These are phyloP conservation scores for Echiichthys vipera DNA, from an alignment of 2,797 vertebrate species.

Conservation along the genomic window DNA sequence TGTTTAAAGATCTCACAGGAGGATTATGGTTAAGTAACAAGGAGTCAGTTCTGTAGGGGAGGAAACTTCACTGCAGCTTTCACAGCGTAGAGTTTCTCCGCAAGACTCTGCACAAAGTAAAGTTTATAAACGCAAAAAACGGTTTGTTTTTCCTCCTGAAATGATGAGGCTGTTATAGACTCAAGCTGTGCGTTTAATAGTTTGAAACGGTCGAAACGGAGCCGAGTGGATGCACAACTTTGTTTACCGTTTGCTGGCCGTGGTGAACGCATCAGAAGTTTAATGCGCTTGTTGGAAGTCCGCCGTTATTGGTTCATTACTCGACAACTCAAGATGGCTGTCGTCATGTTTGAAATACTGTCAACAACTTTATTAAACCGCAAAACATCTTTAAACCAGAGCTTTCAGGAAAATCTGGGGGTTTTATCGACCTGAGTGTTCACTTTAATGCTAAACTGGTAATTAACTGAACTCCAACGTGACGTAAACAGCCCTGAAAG, in stretches of 20 bases:
- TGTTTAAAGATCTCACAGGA: background rate
- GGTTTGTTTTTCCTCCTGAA: background rate
- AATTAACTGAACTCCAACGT: background rate
- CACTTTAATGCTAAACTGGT: background rate
- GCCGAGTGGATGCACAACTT: background rate
- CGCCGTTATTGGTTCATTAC: background rate
- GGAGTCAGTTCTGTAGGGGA: background rate
- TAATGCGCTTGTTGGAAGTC: background rate
- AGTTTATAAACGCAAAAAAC: background rate
- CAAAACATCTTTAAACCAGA: too few species aligned
- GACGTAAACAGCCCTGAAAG: background rate
- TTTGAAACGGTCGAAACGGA: too few species aligned
- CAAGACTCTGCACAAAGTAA: background rate
- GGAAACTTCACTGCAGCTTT: background rate
- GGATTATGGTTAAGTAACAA: background rate
- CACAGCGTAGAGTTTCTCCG: background rate
- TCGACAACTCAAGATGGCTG: background rate
- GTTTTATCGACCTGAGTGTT: background rate
- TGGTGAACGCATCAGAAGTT: background rate
- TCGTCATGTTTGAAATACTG: too few species aligned
- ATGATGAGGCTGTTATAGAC: background rate
- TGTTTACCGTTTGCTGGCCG: background rate
- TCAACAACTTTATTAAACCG: too few species aligned
- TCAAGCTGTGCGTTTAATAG: background rate
- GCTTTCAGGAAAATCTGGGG: background rate